Percentiles rank a stretch among this genome's conserved stretches.
These are phyloP conservation scores for Sus cebifrons DNA, from an alignment of 2,797 vertebrate genomes.

Conservation along the genomic window DNA sequence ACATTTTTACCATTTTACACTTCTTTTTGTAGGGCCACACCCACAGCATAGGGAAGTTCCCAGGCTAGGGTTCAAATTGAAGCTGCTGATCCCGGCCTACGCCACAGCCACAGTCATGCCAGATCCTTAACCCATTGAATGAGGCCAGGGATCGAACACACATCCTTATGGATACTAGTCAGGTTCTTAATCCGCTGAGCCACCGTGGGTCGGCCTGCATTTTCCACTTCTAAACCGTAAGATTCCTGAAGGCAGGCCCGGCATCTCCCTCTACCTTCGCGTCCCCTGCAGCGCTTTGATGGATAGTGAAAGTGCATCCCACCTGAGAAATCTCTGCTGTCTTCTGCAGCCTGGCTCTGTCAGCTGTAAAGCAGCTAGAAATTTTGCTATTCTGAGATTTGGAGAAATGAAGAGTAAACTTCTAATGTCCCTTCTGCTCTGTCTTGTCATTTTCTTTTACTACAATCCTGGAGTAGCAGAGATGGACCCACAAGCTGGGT, in stretches of 20 bases:
- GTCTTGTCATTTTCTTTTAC: neutral
- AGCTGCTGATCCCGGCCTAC: no score
- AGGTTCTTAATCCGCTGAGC: no score
- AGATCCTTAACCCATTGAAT: no score
- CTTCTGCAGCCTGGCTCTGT: neutral
- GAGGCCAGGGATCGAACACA: no score
- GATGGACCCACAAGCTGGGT: neutral
- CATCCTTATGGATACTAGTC: no score
- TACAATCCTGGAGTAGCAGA: neutral
- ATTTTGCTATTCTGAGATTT: neutral
- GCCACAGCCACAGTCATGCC: no score
- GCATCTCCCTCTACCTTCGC: neutral
- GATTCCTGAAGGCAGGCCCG: neutral
- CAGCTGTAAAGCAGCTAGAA: neutral
- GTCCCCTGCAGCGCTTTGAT: neutral
- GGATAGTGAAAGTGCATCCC: neutral
- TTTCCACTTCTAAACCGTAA: neutral
- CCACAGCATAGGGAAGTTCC: no score
- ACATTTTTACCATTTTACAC: neutral
- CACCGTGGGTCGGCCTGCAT: no score
- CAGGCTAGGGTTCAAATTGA: no score
- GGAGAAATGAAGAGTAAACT: conserved; percentile 2
- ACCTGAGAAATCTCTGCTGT: neutral
- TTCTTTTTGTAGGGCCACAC: neutral
- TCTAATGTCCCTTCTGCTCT: neutral